A percentile compares a stretch with the other conserved stretches of the same genome.
phyloP scores from a whole-genome alignment of 2,888 invertebrate genomes.

The Clunio marinus region DNA sequence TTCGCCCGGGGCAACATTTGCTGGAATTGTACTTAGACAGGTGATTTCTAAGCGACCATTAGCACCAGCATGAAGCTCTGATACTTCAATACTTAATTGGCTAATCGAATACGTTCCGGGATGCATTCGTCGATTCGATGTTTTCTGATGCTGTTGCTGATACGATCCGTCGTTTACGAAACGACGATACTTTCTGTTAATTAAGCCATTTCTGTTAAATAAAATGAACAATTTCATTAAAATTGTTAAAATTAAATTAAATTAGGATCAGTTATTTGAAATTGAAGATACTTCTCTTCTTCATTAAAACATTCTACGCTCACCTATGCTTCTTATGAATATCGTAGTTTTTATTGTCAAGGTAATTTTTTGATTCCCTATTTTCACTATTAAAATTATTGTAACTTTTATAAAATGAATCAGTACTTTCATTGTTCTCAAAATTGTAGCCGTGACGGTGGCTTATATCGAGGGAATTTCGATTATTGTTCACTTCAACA shows the following conservation, averaged over 20 bases:
- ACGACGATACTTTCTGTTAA: slow-evolving; percentile 49
- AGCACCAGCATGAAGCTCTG: slow-evolving; percentile 64
- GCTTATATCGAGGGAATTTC: neutral
- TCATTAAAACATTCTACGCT: slow-evolving; percentile 41
- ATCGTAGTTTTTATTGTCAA: slow-evolving; percentile 47
- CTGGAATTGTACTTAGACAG: slow-evolving; percentile 74
- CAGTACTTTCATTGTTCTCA: slow-evolving; percentile 33
- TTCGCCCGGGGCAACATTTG: slow-evolving; percentile 65
- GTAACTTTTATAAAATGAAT: slow-evolving; percentile 19
- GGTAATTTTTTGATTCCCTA: slow-evolving; percentile 40
- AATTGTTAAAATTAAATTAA: too few relatives aligned
- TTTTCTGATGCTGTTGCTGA: slow-evolving; percentile 16
- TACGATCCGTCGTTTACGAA: slow-evolving; percentile 40
- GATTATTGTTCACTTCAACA: neutral
- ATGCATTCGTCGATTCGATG: slow-evolving; percentile 43
- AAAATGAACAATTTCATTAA: too few relatives aligned
- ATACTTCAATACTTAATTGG: slow-evolving; percentile 68
- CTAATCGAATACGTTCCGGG: slow-evolving; percentile 55
- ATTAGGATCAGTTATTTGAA: too few relatives aligned
- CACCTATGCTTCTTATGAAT: slow-evolving; percentile 50
- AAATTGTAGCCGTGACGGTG: slow-evolving; percentile 17
- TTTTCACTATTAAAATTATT: slow-evolving; percentile 38
- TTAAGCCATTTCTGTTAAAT: slow-evolving; percentile 41
- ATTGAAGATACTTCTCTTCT: too few relatives aligned
- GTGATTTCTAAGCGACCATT: slow-evolving; percentile 68